These are phyloP conservation scores for Macropus fuliginosus DNA, from an alignment of 2,797 vertebrate genomes.

Conservation along the genomic window DNA sequence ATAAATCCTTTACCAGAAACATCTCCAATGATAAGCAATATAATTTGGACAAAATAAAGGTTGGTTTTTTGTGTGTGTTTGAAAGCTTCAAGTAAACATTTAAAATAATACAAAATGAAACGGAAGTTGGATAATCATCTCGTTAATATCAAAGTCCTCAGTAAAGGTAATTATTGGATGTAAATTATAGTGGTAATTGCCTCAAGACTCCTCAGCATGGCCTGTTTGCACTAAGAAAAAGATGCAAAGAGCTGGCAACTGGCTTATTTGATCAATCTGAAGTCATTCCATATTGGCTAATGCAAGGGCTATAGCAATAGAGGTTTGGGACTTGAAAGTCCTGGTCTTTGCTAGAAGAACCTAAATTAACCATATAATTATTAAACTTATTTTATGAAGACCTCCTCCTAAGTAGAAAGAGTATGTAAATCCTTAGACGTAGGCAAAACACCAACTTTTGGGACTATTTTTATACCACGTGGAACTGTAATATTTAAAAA, in stretches of 20 bases:
- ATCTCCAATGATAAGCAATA: neutral
- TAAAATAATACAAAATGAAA: neutral
- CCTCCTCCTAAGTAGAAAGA: neutral
- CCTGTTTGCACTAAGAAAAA: neutral
- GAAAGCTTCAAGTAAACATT: neutral
- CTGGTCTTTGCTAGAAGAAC: neutral
- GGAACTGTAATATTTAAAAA: neutral
- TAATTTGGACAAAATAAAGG: neutral
- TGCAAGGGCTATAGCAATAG: neutral
- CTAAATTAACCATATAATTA: neutral
- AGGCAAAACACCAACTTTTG: neutral
- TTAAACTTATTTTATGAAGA: neutral
- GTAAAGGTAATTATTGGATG: neutral
- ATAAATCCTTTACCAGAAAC: neutral
- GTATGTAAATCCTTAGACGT: neutral
- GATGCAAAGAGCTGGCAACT: neutral
- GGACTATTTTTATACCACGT: neutral
- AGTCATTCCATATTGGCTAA: neutral
- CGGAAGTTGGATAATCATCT: neutral
- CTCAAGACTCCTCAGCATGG: neutral
- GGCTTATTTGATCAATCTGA: neutral
- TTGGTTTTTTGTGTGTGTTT: neutral
- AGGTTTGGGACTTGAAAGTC: neutral
- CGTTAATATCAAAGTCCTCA: neutral
- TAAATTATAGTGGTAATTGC: neutral